Conservation (phyloP, 2,888 invertebrate species). For the Kryphioiulus occultus region DNA sequence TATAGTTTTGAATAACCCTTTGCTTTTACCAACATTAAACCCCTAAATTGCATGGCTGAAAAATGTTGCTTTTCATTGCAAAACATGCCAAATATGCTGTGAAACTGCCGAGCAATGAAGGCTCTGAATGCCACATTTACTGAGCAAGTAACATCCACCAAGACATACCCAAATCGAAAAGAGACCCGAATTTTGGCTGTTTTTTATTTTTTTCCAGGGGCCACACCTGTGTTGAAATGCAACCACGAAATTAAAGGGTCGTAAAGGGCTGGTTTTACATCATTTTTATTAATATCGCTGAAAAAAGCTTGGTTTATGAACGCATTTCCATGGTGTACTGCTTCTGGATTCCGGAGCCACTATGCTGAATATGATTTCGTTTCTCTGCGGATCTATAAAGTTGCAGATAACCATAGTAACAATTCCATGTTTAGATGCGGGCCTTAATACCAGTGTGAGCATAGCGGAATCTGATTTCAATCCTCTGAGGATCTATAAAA, state of each 20-base stretch:
- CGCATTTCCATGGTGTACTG: not conserved
- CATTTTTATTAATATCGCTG: not conserved
- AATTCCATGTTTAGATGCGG: no score
- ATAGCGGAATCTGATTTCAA: no score
- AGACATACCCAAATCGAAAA: not conserved
- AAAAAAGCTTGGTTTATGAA: not conserved
- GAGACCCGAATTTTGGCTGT: not conserved
- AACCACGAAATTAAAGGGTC: not conserved
- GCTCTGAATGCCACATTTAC: not conserved
- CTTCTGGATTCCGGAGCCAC: not conserved
- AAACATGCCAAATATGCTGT: not conserved
- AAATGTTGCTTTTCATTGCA: constrained; percentile 4
- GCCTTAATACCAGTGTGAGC: no score
- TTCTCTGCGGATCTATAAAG: not conserved
- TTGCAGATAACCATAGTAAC: not conserved
- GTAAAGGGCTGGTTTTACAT: not conserved
- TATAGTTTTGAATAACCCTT: constrained; percentile 28
- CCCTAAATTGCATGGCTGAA: not conserved
- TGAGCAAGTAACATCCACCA: not conserved
- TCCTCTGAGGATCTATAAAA: no score
- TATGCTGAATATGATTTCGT: not conserved
- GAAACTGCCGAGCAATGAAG: not conserved
- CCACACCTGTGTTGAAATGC: not conserved
- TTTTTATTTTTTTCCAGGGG: not conserved
- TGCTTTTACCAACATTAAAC: not conserved